Base-by-base conservation (phyloP, 2,888 invertebrate species). In the Rotaria sp. region DNA sequence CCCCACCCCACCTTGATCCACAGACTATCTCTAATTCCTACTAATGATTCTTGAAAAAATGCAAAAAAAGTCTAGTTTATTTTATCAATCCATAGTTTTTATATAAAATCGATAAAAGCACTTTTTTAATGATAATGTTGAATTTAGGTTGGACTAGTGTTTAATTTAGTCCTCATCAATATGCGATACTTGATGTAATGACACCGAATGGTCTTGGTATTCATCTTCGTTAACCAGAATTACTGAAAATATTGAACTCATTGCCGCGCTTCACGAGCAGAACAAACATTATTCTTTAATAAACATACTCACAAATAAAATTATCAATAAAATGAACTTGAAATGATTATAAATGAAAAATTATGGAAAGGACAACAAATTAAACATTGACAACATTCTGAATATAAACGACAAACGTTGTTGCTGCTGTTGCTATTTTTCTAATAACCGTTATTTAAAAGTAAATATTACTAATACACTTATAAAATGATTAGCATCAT, bases 261-360 rank as follows among this genome's bases (percentile, higher is more conserved):
- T 35, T 38, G 35, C 21, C 30, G 38, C 21, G 74, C 38, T 75
- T 21, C 21, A 21, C 75, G 10, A 41, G 26, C 24, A 4, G 38
- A 38, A 24, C 1, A 38, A 75, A 75, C 75, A 26, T 41, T 41
- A 21, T 38, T 75, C 8, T 75, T 41, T 41, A 24, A 38, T 38
- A 75, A 75, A 75, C 30, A 41, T 41, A 10, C 7, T 4, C 41
- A 41, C 24, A 5, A 7, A 10, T 7, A 75, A 38, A 41, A 75
- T 75, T 1, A 75, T 21, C 75, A 75, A 41, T 30, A 15, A 30
- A 75, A 75, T 75, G 75, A 75, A 75, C 10, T 38, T 24, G 38
- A 75, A 75, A 41, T 75, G 75, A 75, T 75, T 41, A 75, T 75
- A 21, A 75, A 75, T 26, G 75, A 41, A 41, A 75, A 75, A 75